Conservation (phyloP, 2,113 vertebrate species). For the Myrmecobius fasciatus region DNA sequence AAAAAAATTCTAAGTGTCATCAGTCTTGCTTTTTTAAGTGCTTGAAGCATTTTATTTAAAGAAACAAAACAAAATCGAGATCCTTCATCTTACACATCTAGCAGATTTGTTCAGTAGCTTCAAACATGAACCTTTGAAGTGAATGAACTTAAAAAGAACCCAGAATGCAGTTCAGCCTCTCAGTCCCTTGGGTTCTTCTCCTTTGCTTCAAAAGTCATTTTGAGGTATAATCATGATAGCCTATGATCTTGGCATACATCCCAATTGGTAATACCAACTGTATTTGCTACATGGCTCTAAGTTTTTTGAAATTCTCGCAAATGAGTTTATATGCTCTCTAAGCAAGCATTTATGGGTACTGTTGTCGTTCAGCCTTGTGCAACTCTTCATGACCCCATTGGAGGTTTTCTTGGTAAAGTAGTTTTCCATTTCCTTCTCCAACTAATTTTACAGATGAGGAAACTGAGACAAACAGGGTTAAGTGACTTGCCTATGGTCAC, state of each 20-base stretch:
- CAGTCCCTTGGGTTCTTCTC: slow-evolving; percentile 1
- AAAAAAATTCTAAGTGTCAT: background rate
- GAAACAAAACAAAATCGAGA: background rate
- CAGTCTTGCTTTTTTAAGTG: background rate
- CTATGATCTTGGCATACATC: background rate
- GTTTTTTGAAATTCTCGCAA: background rate
- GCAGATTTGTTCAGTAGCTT: slow-evolving; percentile 47
- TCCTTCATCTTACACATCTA: slow-evolving; percentile 4
- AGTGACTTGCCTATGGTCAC: background rate
- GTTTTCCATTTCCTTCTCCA: background rate
- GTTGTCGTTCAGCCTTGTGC: background rate
- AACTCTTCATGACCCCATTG: background rate
- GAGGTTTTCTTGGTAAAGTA: background rate
- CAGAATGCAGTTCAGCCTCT: background rate
- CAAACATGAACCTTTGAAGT: slow-evolving; percentile 62
- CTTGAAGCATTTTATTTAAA: slow-evolving; percentile 20
- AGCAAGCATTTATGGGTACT: background rate
- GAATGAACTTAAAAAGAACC: slow-evolving; percentile 46
- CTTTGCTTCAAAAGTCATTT: background rate
- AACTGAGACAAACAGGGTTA: background rate
- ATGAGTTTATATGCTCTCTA: background rate
- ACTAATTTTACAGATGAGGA: background rate
- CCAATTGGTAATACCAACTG: background rate
- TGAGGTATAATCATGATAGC: background rate
- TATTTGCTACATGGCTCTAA: background rate